Base-by-base conservation (phyloP, 2,113 vertebrate genomes). In the Malurus melanocephalus region DNA sequence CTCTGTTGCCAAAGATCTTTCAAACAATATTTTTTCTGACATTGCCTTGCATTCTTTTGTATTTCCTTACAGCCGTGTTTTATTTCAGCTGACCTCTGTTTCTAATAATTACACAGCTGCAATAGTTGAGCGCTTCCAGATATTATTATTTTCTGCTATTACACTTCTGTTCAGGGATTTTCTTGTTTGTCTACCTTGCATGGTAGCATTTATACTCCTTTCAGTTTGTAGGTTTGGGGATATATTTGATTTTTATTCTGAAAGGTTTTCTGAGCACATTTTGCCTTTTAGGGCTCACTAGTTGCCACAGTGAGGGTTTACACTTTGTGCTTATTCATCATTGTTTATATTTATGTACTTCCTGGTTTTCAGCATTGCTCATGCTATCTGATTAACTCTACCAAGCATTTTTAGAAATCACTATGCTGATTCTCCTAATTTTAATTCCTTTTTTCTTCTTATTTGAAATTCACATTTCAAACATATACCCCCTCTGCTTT, bases 291-390 rank as follows among this genome's bases (percentile, higher is more conserved):
- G 59, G 42, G 4, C 65, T 86, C 68, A 18, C 42, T 75, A 40
- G 53, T 40, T 92, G 18, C 28, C 43, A 16, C 20, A 55, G 66
- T 33, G 62, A 84, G 88, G 28, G 35, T 89, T 80, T 90, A 59
- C 61, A 81, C 27, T 84, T 88, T 22, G 19, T 68, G 52, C 27
- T 81, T 89, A 49, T 1, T 90, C 23, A 55, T 85, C 38, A 4
- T 59, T 72, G 42, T 72, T 59, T 92, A 73, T 91, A 88, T 92
- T 88, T 94, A 65, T 72, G 30, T 77, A 45, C 73, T 93, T 94
- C 85, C 51, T 84, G 17, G 14, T 93, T 91, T 91, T 81, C 22
- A 78, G 35, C 51, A 55, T 84, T 79, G 19, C 60, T 71, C 4
- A 19, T 77, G 26, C 55, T 12, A 43, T 94, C 80, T 81, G 20